Evolutionary conservation across 2,888 invertebrate species (phyloP).

Genomic region (Conistra vaccinii): DNA sequence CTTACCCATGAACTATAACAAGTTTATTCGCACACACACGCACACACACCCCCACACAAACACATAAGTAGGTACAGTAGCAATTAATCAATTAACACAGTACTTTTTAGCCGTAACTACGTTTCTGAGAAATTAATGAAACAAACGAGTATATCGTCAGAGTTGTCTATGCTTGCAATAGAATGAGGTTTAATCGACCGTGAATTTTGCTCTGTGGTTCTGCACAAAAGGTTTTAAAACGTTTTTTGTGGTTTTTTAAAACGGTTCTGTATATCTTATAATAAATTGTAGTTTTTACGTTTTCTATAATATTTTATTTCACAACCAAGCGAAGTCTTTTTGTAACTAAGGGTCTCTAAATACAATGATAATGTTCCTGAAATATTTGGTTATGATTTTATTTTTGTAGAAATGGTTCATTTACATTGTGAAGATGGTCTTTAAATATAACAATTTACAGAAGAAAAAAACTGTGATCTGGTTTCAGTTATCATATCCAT

Average conservation of each 20-base stretch:
- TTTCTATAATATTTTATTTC: not conserved
- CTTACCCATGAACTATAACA: not conserved
- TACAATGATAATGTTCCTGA: not conserved
- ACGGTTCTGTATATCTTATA: no score
- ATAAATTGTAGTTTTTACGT: not conserved
- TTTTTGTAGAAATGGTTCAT: not conserved
- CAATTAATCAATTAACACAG: slow-evolving; percentile 67
- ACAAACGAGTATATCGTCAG: slow-evolving; percentile 56
- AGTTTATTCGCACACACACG: slow-evolving; percentile 17
- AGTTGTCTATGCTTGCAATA: slow-evolving; percentile 30
- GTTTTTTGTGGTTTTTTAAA: not conserved
- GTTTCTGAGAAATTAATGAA: slow-evolving; percentile 58
- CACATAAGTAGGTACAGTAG: slow-evolving; percentile 2
- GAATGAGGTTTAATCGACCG: slow-evolving; percentile 37
- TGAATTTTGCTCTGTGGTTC: slow-evolving; percentile 52
- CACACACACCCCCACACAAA: not conserved
- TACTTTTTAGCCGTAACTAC: slow-evolving; percentile 45
- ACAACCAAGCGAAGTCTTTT: not conserved
- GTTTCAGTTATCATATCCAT: not conserved
- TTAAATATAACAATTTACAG: no score
- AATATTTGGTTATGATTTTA: not conserved
- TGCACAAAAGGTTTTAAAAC: slow-evolving; percentile 29
- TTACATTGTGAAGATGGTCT: no score
- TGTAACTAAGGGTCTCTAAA: no score
- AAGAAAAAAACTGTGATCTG: not conserved